Evolutionary conservation across 2,797 vertebrate species (phyloP), one percentile per base, ranked within the genome.

Genomic region (Sus cebifrons): DNA sequence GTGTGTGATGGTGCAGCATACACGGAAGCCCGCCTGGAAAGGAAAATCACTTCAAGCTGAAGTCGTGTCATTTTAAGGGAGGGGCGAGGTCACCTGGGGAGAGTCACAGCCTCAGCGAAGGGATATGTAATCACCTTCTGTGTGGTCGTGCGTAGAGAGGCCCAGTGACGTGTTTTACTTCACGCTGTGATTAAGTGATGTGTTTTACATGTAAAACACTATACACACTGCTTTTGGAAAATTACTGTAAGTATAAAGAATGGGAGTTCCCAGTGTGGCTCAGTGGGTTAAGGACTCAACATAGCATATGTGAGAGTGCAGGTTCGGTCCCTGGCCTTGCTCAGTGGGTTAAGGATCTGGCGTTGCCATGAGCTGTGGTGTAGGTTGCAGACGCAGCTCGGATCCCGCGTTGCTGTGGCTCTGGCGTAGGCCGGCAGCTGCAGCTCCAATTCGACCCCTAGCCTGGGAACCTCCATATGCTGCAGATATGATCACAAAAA

Each of bases 71-170:
- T 32, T 73, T 73, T 75, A 29, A 32, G 71, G 52, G 27, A 67
- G 27, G 58, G 5, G 20, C n/a, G 12, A 1, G 7, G 25, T 27
- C 25, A 4, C 56, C 16, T 54, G 1, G 1, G 18, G n/a, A 86
- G 68, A 78, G 58, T 6, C 2, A 1, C 27, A 12, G 0, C 0
- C 9, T n/a, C 6, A 23, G 5, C 0, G 2, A 12, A 54, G 27
- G 17, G 23, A 64, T 8, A 13, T 44, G 21, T 65, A 44, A 67
- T 15, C 15, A 23, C 12, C 49, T 14, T 36, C 3, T n/a, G 1
- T 44, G 2, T 5, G 5, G 32, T 88, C 78, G 36, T n/a, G 85
- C 44, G 14, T n/a, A 23, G 70, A 54, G 29, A 70, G 29, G 14
- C 0, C 58, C 52, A 29, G 25, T 29, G 60, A 62, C 2, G 18